Evolutionary conservation across 1,140 invertebrate species (phyloP).

Genomic region (Pollicipes pollicipes): DNA sequence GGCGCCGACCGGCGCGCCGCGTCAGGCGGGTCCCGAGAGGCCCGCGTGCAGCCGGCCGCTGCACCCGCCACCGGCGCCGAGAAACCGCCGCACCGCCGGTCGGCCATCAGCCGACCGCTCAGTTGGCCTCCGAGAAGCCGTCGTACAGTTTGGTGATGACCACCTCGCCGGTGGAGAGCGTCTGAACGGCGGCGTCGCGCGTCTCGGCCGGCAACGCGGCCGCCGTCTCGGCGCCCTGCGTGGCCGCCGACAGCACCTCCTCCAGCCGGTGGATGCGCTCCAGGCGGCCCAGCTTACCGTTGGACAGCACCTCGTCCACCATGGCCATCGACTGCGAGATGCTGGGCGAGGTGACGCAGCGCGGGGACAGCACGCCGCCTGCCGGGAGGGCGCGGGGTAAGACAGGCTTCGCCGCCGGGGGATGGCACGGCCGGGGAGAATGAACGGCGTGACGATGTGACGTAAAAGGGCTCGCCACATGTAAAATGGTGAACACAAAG

Average conservation of each 20-base stretch:
- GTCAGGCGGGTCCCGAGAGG: too few species aligned
- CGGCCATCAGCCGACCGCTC: not conserved
- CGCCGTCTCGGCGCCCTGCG: slow-evolving; percentile 24
- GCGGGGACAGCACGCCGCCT: slow-evolving; percentile 14
- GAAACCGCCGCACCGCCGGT: too few species aligned
- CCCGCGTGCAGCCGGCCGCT: too few species aligned
- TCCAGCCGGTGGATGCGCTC: slow-evolving; percentile 70
- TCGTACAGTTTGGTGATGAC: slow-evolving; percentile 66
- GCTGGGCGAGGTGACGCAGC: slow-evolving; percentile 11
- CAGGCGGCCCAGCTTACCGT: slow-evolving; percentile 61
- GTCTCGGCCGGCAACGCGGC: slow-evolving; percentile 4
- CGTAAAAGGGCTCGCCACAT: too few species aligned
- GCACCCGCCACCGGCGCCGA: too few species aligned
- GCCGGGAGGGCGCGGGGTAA: too few species aligned
- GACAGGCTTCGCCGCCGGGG: too few species aligned
- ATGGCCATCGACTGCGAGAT: slow-evolving; percentile 79
- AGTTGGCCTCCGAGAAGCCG: not conserved
- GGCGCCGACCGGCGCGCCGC: too few species aligned
- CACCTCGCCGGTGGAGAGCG: slow-evolving; percentile 78
- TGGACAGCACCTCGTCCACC: slow-evolving; percentile 62
- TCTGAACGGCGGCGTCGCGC: slow-evolving; percentile 47
- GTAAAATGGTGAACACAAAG: too few species aligned
- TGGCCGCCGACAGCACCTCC: slow-evolving; percentile 58
- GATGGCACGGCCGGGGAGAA: too few species aligned
- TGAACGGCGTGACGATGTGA: too few species aligned